These are phyloP conservation scores for Threskiornis aethiopicus DNA, from an alignment of 2,797 vertebrate genomes.

Conservation along the genomic window DNA sequence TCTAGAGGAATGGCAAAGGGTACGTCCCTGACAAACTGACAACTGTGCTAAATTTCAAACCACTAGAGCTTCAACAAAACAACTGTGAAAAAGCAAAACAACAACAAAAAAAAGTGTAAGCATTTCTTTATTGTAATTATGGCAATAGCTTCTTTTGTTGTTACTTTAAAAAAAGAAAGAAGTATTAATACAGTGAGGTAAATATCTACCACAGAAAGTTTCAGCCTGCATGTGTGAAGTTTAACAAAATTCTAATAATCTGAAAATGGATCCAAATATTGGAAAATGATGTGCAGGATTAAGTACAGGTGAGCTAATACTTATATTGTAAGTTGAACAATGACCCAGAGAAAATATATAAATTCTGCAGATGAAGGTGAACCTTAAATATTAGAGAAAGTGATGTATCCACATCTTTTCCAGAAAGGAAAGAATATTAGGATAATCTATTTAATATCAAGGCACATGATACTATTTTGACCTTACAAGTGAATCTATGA, in stretches of 20 bases:
- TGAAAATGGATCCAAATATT: background rate
- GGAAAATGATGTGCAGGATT: background rate
- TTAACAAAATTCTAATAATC: background rate
- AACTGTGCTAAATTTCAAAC: background rate
- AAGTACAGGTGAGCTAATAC: background rate
- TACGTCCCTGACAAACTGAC: background rate
- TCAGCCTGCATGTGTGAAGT: background rate
- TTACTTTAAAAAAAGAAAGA: background rate
- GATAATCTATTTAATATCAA: background rate
- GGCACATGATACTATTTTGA: background rate
- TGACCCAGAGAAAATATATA: background rate
- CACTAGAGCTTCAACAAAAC: background rate
- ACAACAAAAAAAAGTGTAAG: background rate
- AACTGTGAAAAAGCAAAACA: background rate
- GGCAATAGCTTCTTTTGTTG: background rate
- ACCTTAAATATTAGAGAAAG: background rate
- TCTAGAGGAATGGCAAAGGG: background rate
- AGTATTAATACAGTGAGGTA: background rate
- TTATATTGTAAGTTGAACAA: background rate
- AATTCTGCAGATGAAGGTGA: background rate
- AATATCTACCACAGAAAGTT: background rate
- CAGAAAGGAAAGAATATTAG: background rate
- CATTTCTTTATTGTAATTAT: background rate
- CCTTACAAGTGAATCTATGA: background rate
- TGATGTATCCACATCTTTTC: background rate